Evolutionary conservation across 1,140 invertebrate species (phyloP).

Genomic region (Lasaia peninsularis): DNA sequence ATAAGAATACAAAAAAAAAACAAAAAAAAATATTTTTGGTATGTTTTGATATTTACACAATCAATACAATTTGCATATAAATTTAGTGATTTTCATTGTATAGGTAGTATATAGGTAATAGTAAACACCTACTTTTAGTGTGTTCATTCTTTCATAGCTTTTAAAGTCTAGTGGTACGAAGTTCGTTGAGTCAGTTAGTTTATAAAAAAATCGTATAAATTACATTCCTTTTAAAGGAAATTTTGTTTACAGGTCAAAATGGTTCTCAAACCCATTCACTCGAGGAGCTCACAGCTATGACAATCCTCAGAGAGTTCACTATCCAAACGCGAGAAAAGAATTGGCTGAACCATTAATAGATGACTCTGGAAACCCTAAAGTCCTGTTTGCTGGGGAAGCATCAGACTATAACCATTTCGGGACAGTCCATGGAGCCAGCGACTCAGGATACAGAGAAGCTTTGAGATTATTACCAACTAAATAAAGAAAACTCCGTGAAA

Average conservation of each 20-base stretch:
- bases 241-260: constrained; percentile 36
- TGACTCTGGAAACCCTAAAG: constrained; percentile 27
- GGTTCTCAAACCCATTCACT: constrained; percentile 45
- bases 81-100: too few relatives aligned
- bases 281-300: constrained; percentile 47
- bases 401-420: constrained; percentile 75
- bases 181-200: too few relatives aligned
- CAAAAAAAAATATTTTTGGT: too few relatives aligned
- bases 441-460: constrained; percentile 78
- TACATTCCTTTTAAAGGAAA: neutral
- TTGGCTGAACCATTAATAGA: constrained; percentile 35
- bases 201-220: too few relatives aligned
- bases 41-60: too few relatives aligned
- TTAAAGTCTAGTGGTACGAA: too few relatives aligned
- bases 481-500: too few relatives aligned
- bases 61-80: too few relatives aligned
- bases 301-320: constrained; percentile 27
- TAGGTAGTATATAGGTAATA: too few relatives aligned
- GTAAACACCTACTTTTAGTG: too few relatives aligned
- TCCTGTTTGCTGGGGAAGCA: constrained; percentile 61
- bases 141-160: too few relatives aligned
- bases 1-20: too few relatives aligned
- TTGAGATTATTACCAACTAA: constrained; percentile 44
- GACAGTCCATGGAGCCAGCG: constrained; percentile 81
- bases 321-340: constrained; percentile 31